Percentiles rank a stretch among this genome's conserved stretches.
Conservation (phyloP, 2,797 vertebrate species). For the Eremophila alpestris region DNA sequence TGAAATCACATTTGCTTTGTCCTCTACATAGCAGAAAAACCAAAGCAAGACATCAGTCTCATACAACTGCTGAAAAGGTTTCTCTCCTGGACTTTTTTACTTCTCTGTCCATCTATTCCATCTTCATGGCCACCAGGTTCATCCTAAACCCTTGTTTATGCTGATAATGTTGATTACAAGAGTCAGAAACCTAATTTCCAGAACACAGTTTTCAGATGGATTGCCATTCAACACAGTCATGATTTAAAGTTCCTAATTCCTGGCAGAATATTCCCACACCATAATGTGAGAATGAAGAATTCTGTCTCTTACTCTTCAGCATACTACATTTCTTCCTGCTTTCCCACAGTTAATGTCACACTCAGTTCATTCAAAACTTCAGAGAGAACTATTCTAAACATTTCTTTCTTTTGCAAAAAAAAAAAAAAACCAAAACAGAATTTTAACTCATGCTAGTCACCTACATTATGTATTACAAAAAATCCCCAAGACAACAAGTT, state of each 20-base stretch:
- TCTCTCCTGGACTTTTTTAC: background rate
- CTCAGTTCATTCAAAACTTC: background rate
- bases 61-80: background rate
- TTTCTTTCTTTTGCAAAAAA: background rate
- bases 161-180: background rate
- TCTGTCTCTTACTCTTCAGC: background rate
- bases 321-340: background rate
- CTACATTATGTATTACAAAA: background rate
- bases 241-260: background rate
- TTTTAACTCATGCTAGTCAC: background rate
- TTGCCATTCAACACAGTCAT: background rate
- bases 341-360: background rate
- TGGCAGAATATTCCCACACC: background rate
- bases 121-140: background rate
- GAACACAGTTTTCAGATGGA: background rate
- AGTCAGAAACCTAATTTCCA: background rate
- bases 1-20: background rate
- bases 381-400: background rate
- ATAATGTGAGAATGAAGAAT: background rate
- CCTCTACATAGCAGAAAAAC: background rate
- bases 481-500: background rate
- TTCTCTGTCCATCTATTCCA: background rate
- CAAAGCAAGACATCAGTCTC: background rate
- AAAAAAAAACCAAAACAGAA: too few species aligned
- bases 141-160: background rate